Evolutionary conservation across 2,113 vertebrate genomes (phyloP).

Genomic region (Pygoscelis adeliae): DNA sequence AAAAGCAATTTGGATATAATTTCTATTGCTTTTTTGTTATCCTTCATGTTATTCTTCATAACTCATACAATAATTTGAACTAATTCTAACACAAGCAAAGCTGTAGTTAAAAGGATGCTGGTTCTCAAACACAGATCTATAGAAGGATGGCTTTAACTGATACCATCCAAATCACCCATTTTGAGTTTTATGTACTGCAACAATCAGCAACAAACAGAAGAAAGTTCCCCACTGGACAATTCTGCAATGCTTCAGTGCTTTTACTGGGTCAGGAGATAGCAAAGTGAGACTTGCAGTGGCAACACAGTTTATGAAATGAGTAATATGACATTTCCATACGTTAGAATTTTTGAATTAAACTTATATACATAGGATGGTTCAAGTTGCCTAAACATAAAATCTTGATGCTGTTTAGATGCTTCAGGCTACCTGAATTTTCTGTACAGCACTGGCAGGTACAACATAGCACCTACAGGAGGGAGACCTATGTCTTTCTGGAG

Average conservation of each 20-base stretch:
- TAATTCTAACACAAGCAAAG: not conserved
- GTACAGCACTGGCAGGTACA: not conserved
- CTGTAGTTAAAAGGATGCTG: not conserved
- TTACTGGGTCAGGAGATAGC: not conserved
- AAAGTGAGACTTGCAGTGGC: not conserved
- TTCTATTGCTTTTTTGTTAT: not conserved
- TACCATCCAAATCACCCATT: not conserved
- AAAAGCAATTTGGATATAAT: not conserved
- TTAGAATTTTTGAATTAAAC: not conserved
- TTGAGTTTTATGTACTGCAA: not conserved
- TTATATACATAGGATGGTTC: not conserved
- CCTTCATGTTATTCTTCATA: not conserved
- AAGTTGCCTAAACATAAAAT: not conserved
- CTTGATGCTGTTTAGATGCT: not conserved
- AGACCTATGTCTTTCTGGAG: not conserved
- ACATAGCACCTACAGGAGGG: not conserved
- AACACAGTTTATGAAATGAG: not conserved
- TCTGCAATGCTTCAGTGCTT: not conserved
- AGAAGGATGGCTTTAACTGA: not conserved
- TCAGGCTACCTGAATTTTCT: not conserved
- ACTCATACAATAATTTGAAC: not conserved
- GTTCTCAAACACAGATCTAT: not conserved
- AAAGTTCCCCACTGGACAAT: not conserved
- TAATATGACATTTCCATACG: fast-evolving
- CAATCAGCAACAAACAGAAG: not conserved